Conservation (phyloP, 2,888 invertebrate genomes). For the Stomorhina lunata region DNA sequence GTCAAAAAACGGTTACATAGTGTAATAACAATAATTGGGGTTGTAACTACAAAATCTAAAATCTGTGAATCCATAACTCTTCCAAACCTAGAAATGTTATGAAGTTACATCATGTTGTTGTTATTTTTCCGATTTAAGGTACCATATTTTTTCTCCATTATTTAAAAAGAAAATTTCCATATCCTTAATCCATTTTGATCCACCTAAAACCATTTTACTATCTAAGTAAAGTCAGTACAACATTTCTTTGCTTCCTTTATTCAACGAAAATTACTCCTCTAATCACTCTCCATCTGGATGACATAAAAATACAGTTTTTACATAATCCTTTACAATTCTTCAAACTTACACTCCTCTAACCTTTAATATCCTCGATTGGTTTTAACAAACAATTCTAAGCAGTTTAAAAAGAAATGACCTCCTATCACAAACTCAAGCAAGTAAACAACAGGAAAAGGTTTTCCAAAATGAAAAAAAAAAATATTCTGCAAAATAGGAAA, state of each 20-base stretch:
- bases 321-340: conserved; percentile 19
- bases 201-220: too few relatives aligned
- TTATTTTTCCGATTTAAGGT: too few relatives aligned
- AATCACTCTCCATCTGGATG: not conserved
- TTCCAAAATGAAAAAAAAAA: conserved; percentile 54
- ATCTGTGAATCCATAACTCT: too few relatives aligned
- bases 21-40: too few relatives aligned
- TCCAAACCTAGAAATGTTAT: too few relatives aligned
- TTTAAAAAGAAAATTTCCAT: too few relatives aligned
- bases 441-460: conserved; percentile 50
- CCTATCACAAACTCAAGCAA: conserved; percentile 30
- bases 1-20: too few relatives aligned
- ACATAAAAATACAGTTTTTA: not conserved
- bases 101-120: too few relatives aligned
- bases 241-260: not conserved
- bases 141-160: too few relatives aligned
- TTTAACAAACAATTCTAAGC: conserved; percentile 54
- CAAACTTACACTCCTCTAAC: conserved; percentile 13
- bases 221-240: too few relatives aligned
- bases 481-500: conserved; percentile 69
- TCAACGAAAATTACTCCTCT: not conserved
- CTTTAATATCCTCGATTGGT: conserved; percentile 53
- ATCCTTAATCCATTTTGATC: too few relatives aligned
- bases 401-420: conserved; percentile 49
- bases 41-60: too few relatives aligned